Evolutionary conservation across 2,888 invertebrate species (phyloP), one percentile per base, ranked within the genome.

Genomic region (Syrista parreyssii): DNA sequence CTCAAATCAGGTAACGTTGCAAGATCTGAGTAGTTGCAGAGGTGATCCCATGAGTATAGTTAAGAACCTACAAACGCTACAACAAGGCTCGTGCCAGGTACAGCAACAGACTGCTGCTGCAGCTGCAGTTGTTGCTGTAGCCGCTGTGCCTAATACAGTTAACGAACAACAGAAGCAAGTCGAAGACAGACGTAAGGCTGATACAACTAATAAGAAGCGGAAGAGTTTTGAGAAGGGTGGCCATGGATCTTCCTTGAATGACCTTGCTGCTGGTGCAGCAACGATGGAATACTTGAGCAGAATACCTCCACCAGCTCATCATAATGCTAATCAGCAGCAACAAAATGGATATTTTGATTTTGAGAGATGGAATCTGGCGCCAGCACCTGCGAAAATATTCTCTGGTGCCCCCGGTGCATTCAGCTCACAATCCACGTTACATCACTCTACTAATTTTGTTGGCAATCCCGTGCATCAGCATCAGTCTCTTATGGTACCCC

Each of bases 1-100:
- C 87, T 92, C 94, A 75, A 93, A 91, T 88, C 93, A 93, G 85
- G 93, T 93, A 33, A 94, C 94, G 40, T 92, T 95, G 86, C 95
- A 95, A 91, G 95, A 96, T 91, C 91, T 95, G 76, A 95, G 95
- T 79, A 95, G 95, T 89, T 95, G 95, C 89, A 92, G 95, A 73
- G 95, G 95, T 36, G 96, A 96, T 89, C 95, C 95, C 4, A 95
- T 95, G 95, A 95, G 94, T 88, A 95, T 95, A 88, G 95, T 95
- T 40, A 96, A 96, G 90, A 95, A 95, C 90, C 92, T 95, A 84
- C 94, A 94, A 91, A 94, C 92, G 77, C 88, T 94, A 81, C 94
- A 94, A 75, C 91, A 88, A 74, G 90, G 83, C 72, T 93, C 92
- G 86, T 94, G 94, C 89, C 94, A 94, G 88, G 88, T 93, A 85